A percentile compares a stretch with the other conserved stretches of the same genome.
Conservation (phyloP, 2,113 vertebrate species). For the Lophochroa leadbeateri region DNA sequence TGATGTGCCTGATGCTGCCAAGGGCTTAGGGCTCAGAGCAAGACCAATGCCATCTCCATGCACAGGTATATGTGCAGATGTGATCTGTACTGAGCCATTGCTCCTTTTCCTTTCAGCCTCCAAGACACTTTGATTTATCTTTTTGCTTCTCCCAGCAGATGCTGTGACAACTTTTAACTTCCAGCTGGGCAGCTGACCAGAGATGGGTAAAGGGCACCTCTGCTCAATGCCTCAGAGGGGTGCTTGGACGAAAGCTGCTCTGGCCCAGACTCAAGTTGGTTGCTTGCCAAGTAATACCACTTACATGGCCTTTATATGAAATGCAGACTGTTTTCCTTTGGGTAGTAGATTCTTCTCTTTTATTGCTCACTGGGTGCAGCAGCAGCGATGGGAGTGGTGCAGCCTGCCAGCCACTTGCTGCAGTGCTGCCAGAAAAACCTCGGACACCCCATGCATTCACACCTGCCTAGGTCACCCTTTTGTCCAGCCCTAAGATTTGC, state of each 20-base stretch:
- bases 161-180: not conserved
- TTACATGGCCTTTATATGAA: constrained; percentile 19
- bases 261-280: not conserved
- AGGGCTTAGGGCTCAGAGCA: not conserved
- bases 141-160: not conserved
- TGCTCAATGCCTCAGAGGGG: rapidly evolving
- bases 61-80: not conserved
- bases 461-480: not conserved
- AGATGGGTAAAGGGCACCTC: constrained; percentile 3
- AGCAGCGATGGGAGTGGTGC: not conserved
- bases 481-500: not conserved
- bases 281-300: not conserved
- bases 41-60: not conserved
- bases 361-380: not conserved
- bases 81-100: not conserved
- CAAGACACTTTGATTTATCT: not conserved
- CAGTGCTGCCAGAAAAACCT: not conserved
- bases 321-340: constrained; percentile 21
- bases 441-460: not conserved
- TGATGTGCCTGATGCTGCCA: not conserved
- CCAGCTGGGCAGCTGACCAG: not conserved
- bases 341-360: constrained; percentile 12
- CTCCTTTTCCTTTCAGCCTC: not conserved
- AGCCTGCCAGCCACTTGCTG: not conserved
- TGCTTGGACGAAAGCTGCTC: not conserved